phyloP scores from a whole-genome alignment of 2,888 invertebrate species.

The Timandra comae region DNA sequence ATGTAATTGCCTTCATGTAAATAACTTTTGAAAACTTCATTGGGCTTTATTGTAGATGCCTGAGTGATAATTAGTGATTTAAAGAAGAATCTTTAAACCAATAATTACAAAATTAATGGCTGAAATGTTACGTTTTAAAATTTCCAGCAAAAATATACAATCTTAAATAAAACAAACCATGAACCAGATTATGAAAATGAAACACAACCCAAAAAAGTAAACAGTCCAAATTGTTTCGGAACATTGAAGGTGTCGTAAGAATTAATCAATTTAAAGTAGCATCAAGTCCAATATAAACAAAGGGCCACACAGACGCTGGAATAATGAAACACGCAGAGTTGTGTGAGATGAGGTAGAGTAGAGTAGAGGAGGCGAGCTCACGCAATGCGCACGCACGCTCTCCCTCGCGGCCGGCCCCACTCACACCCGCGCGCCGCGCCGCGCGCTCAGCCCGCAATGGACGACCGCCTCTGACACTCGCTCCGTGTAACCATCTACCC shows the following conservation, averaged over 20 bases:
- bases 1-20: too few relatives aligned
- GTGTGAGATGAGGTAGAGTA: conserved; percentile 37
- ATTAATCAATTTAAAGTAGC: conserved; percentile 72
- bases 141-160: too few relatives aligned
- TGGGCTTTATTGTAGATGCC: too few relatives aligned
- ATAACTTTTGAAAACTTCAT: too few relatives aligned
- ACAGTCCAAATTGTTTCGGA: conserved; percentile 30
- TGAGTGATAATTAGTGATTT: too few relatives aligned
- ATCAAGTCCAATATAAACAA: conserved; percentile 72
- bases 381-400: conserved; percentile 58
- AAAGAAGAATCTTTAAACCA: too few relatives aligned
- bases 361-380: conserved; percentile 29
- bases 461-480: too few relatives aligned
- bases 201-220: too few relatives aligned
- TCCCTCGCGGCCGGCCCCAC: conserved; percentile 36
- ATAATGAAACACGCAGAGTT: conserved; percentile 69
- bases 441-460: conserved; percentile 52
- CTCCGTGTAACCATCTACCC: conserved; percentile 70
- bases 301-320: conserved; percentile 57
- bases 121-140: too few relatives aligned
- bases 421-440: conserved; percentile 55
- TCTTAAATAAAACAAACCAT: too few relatives aligned
- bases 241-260: conserved; percentile 57
- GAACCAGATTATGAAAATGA: too few relatives aligned
- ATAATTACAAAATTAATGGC: too few relatives aligned